phyloP scores from a whole-genome alignment of 2,113 vertebrate genomes.

The Pelmatolapia mariae region DNA sequence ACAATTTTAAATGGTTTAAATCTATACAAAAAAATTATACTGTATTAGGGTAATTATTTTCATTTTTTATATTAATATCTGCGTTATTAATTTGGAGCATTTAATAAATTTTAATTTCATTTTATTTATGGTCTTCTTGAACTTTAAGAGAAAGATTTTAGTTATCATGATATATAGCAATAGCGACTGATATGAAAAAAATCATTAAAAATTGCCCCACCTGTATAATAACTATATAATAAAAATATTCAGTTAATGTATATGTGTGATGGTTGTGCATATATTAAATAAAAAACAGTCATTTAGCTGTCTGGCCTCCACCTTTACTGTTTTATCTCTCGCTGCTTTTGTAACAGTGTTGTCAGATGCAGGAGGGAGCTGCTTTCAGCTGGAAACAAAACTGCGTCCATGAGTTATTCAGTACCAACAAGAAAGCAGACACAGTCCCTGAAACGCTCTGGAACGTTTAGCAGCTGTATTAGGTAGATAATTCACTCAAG shows the following conservation, averaged over 20 bases:
- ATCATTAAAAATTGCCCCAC: background rate
- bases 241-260: background rate
- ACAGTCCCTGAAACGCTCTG: background rate
- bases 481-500: background rate
- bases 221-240: background rate
- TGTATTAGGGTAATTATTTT: background rate
- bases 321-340: background rate
- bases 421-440: background rate
- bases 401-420: background rate
- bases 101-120: rapidly evolving
- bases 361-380: background rate
- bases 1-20: background rate
- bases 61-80: background rate
- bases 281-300: background rate
- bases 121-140: background rate
- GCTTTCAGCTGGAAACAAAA: background rate
- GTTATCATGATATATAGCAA: background rate
- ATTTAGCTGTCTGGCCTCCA: background rate
- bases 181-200: background rate
- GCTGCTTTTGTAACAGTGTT: background rate
- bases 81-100: background rate
- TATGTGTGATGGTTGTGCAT: background rate
- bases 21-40: background rate
- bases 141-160: background rate
- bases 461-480: background rate